Base-by-base conservation (phyloP, 2,888 invertebrate species). In the Macrosiphum euphorbiae region DNA sequence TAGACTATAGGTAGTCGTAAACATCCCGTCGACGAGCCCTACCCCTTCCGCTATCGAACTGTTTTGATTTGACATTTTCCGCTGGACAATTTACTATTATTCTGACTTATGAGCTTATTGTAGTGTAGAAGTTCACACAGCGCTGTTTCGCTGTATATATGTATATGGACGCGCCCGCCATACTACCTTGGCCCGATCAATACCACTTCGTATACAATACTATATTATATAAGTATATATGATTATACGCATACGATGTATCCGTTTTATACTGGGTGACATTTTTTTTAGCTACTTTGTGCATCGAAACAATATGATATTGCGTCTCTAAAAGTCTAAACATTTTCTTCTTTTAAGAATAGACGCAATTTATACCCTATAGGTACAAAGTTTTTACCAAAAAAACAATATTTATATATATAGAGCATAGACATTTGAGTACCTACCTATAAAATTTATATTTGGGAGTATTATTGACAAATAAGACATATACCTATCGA, bases 181-280 rank as follows among this genome's bases (percentile, higher is more conserved):
- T 50, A 52, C 78, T 8, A 11, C 52, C 41, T 84, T 26, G 84
- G 28, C n/a, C 41, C 84, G 91, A 91, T 91, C 91, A 91, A 91
- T 91, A 91, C 91, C 10, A 91, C 85, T 91, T 91, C 84, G 84
- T 91, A n/a, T 85, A 28, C 28, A 67, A 90, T 50, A 67, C 61
- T 90, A 89, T 16, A 50, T 26, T 90, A 67, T 90, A 67, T 67
- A 89, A n/a, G 20, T 61, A 44, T 44, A 61, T 67, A 67, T 47
- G 86, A 44, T 67, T 47, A 86, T 86, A 86, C 86, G 28, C 28
- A 86, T n/a, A 47, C 78, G 8, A 35, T 35, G 20, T 35, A 78
- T 35, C 5, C 3, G 78, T 78, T 78, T 35, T 78, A 78, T 78
- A 78, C 78, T 35, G 78, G 78, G 78, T 78, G 78, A 78, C 35